Percentiles rank a stretch among this genome's conserved stretches.
Evolutionary conservation across 1,140 invertebrate genomes (phyloP).

Genomic region (Thaumatotibia leucotreta): DNA sequence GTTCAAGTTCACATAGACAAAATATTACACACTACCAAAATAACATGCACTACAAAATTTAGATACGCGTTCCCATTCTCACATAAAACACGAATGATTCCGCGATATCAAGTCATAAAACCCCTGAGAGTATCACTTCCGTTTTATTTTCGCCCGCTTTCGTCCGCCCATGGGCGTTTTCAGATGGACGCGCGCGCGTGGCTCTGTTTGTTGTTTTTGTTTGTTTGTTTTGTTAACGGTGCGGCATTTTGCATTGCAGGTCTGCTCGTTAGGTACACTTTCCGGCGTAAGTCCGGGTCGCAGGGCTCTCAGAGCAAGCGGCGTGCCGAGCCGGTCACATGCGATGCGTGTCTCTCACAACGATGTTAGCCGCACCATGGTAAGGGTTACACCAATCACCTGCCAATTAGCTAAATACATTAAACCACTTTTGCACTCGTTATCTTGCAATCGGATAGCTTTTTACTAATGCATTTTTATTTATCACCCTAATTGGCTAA

Average conservation of each 20-base stretch:
- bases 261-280: constrained; percentile 78
- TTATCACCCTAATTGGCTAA: constrained; percentile 32
- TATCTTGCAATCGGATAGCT: not conserved
- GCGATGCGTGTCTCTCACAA: constrained; percentile 76
- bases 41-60: constrained; percentile 28
- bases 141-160: constrained; percentile 58
- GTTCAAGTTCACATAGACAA: not conserved
- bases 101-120: constrained; percentile 53
- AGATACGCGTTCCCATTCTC: constrained; percentile 39
- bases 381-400: constrained; percentile 54
- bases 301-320: constrained; percentile 73
- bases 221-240: constrained; percentile 72
- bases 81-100: constrained; percentile 54
- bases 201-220: constrained; percentile 54
- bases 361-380: constrained; percentile 73
- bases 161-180: constrained; percentile 62
- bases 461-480: constrained; percentile 20
- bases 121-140: constrained; percentile 41
- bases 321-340: constrained; percentile 69
- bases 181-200: constrained; percentile 66
- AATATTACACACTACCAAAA: constrained; percentile 21
- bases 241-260: constrained; percentile 75
- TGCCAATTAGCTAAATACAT: constrained; percentile 13
- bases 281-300: constrained; percentile 76
- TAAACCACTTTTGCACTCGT: not conserved